Evolutionary conservation across 2,888 invertebrate genomes (phyloP).

Genomic region (Diaprepes abbreviatus): DNA sequence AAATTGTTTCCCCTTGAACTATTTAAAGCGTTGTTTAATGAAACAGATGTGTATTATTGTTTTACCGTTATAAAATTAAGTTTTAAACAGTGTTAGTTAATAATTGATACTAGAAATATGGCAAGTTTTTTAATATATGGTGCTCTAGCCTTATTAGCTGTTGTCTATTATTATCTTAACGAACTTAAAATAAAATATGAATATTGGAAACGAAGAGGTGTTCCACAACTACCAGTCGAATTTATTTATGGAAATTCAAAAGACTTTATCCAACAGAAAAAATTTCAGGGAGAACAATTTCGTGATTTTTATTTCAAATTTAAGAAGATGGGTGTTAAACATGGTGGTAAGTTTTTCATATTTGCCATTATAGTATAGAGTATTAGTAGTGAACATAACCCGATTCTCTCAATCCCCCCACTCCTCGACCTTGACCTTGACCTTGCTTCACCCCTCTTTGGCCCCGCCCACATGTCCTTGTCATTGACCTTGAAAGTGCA

Average conservation of each 20-base stretch:
- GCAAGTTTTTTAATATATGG: neutral
- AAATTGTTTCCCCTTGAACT: too few relatives aligned
- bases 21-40: too few relatives aligned
- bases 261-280: neutral
- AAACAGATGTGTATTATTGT: too few relatives aligned
- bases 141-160: neutral
- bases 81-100: too few relatives aligned
- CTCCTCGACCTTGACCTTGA: too few relatives aligned
- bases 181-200: neutral
- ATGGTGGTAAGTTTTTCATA: conserved; percentile 40
- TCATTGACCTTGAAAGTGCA: too few relatives aligned
- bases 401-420: too few relatives aligned
- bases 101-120: neutral
- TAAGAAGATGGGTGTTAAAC: conserved; percentile 26
- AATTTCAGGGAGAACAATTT: neutral
- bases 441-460: too few relatives aligned
- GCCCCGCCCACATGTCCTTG: too few relatives aligned
- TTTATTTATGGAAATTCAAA: conserved; percentile 20
- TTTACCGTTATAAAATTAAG: too few relatives aligned
- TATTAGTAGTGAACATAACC: too few relatives aligned
- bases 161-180: neutral
- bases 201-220: conserved; percentile 17
- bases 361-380: too few relatives aligned
- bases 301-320: conserved; percentile 17
- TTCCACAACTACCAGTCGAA: neutral